phyloP scores from a whole-genome alignment of 2,113 vertebrate genomes.

The Peromyscus polionotus region DNA sequence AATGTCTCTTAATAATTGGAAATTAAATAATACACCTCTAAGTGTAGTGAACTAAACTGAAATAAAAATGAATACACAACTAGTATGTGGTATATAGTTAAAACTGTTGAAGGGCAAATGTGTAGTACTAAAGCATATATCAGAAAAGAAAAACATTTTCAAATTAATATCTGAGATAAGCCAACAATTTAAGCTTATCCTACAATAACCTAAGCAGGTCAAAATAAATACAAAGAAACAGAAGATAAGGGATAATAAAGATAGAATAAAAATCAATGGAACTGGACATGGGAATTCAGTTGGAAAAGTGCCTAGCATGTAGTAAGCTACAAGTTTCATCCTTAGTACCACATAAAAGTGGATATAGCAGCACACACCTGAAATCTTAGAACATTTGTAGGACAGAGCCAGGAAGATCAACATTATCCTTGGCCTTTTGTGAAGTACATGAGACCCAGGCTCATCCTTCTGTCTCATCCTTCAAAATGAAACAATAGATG shows the following conservation, averaged over 20 bases:
- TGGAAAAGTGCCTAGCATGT: neutral
- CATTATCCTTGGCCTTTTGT: neutral
- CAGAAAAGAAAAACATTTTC: constrained; percentile 14
- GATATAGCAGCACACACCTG: neutral
- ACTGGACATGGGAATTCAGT: neutral
- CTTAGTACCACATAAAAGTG: neutral
- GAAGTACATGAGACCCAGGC: neutral
- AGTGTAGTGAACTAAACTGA: constrained; percentile 23
- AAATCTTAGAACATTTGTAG: neutral
- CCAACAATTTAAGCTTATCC: neutral
- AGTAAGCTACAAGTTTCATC: neutral
- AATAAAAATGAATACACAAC: constrained; percentile 44
- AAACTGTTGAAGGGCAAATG: neutral
- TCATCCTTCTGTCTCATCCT: neutral
- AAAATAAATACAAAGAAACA: constrained; percentile 43
- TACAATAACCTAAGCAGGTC: neutral
- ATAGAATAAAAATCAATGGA: constrained; percentile 23
- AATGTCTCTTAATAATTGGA: constrained; percentile 36
- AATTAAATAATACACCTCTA: neutral
- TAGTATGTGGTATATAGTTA: neutral
- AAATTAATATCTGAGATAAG: constrained; percentile 49
- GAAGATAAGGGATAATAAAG: constrained; percentile 47
- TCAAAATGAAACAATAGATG: neutral
- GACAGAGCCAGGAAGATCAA: neutral
- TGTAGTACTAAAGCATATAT: neutral